A percentile compares a stretch with the other conserved stretches of the same genome.
These are phyloP conservation scores for Maccullochella peelii DNA, from an alignment of 2,113 vertebrate genomes.

Conservation along the genomic window DNA sequence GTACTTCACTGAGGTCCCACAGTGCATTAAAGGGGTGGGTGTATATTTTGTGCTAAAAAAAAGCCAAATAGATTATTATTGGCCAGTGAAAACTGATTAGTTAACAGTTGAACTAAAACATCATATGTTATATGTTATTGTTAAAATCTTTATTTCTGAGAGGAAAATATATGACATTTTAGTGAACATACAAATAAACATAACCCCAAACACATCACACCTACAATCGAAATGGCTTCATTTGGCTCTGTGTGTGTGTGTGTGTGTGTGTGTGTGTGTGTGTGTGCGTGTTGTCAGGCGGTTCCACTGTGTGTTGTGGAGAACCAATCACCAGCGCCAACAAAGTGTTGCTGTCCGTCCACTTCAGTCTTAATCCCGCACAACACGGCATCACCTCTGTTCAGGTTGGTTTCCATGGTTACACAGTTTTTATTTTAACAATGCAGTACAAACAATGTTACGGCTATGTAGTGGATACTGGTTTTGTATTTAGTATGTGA, in stretches of 20 bases:
- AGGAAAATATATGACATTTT: too few species aligned
- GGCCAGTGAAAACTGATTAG: not conserved
- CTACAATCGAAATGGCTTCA: not conserved
- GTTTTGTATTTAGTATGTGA: too few species aligned
- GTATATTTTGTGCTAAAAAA: too few species aligned
- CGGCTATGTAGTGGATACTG: too few species aligned
- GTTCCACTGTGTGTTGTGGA: slow-evolving; percentile 57
- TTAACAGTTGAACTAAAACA: not conserved
- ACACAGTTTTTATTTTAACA: not conserved
- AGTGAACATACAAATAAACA: not conserved
- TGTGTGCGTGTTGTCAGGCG: slow-evolving; percentile 47
- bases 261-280: not conserved
- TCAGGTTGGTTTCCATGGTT: slow-evolving; percentile 54
- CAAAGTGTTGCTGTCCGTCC: slow-evolving; percentile 51
- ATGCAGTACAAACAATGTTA: not conserved
- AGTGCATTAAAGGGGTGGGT: too few species aligned
- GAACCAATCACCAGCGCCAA: not conserved
- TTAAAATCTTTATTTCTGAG: too few species aligned
- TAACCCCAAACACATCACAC: too few species aligned
- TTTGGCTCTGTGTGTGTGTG: not conserved
- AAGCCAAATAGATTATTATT: too few species aligned
- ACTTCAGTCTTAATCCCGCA: not conserved
- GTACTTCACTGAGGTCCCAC: too few species aligned
- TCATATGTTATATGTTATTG: too few species aligned
- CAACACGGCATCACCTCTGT: not conserved